Base-by-base conservation (phyloP, 2,888 invertebrate species). In the Nudaria mundana region DNA sequence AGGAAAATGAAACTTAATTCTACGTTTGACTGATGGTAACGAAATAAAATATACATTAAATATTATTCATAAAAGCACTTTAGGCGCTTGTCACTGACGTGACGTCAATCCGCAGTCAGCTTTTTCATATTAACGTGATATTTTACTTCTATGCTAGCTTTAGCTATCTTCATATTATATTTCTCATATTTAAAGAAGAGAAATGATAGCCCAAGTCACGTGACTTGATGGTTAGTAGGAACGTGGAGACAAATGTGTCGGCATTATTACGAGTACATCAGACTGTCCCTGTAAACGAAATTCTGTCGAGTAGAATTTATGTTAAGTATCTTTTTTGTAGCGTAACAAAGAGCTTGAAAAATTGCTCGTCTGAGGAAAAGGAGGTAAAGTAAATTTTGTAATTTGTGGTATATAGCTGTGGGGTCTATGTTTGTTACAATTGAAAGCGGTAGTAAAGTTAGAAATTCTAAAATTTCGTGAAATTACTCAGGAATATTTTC, bases 371-470 rank as follows among this genome's bases (percentile, higher is more conserved):
- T 80, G 73, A 79, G 77, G 65, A 67, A 76, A 77, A 64, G 69
- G 62, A 73, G 68, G 67, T 73, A 71, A 71, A 79, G 78, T 84
- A 83, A 84, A 85, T 81, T 84, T 76, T 77, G 73, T 76, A 81
- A 83, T 84, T 85, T 85, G 84, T 83, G n/a, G n/a, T 76, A 80
- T 75, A 63, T 62, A 71, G 76, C 66, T 74, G 64, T 66, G 59
- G 71, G 76, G 60, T 75, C 75, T 82, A 81, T 82, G 81, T 85
- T 84, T 86, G 84, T 81, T 81, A 83, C 83, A 85, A 86, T 85
- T 86, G 85, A 86, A 86, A 83, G 80, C 79, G 73, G 68, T 65
- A 65, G 71, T 58, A 76, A 83, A 84, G 85, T 86, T 85, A 85
- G 85, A 84, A 85, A 83, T 82, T 81, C n/a, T n/a, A n/a, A n/a